Conservation (phyloP, 2,797 vertebrate genomes). For the Lophotriccus pileatus region DNA sequence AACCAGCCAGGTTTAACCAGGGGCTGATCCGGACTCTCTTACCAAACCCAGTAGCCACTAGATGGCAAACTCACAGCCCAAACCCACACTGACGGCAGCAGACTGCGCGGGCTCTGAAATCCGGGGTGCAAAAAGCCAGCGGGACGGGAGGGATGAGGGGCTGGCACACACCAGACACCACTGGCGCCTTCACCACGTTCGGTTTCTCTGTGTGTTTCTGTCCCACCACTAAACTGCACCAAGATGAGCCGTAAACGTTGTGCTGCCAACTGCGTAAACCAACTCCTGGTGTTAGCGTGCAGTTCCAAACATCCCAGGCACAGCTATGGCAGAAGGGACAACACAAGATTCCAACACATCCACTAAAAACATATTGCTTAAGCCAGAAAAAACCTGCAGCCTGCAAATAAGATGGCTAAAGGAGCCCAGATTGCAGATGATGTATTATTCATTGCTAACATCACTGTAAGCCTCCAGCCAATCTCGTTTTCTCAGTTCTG, state of each 20-base stretch:
- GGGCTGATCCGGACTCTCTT: neutral
- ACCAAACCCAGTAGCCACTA: conserved; percentile 16
- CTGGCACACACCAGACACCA: neutral
- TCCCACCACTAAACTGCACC: neutral
- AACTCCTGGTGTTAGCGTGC: neutral
- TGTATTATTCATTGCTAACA: conserved; percentile 61
- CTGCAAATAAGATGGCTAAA: conserved; percentile 11
- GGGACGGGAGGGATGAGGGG: neutral
- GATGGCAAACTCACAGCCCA: conserved; percentile 61
- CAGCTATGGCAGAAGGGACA: neutral
- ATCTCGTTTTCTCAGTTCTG: neutral
- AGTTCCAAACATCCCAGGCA: neutral
- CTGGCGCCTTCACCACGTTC: neutral
- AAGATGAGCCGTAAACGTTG: neutral
- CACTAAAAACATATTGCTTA: conserved; percentile 8
- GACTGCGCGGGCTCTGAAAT: neutral
- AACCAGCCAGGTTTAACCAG: neutral
- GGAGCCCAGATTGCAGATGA: conserved; percentile 54
- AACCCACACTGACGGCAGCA: neutral
- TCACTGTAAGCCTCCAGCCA: conserved; percentile 38
- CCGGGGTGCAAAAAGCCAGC: neutral
- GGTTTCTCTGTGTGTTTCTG: neutral
- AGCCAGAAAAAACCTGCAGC: neutral
- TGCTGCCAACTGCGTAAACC: neutral
- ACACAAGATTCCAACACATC: conserved; percentile 26